Evolutionary conservation across 1,140 invertebrate genomes (phyloP), one percentile per base, ranked within the genome.

Genomic region (Belonocnema kinseyi): DNA sequence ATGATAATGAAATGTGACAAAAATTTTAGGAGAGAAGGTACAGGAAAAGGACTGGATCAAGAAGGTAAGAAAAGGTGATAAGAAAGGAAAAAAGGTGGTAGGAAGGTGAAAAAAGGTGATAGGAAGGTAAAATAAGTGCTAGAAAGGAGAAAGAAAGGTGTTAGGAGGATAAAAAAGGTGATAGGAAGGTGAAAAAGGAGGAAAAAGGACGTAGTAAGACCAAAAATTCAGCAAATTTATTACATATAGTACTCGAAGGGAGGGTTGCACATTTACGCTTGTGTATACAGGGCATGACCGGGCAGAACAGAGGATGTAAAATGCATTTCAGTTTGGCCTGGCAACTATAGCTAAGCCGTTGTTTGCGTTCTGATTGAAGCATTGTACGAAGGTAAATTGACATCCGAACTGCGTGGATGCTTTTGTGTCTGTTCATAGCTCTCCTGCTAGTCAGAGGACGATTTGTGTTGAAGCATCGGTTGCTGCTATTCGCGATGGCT

Each of bases 311-410:
- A 58, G 81, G 72, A 85, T 90, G 85, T 86, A 89, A 88, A 90
- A 87, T 88, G 84, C 83, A 89, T 85, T 83, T 78, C 80, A 81
- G 82, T 84, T 83, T 85, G 80, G 79, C 74, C 78, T 61, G 33
- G 77, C 80, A 78, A 77, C 73, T 77, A 78, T 79, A 79, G 76
- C 70, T 80, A 40, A 71, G 76, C 70, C 82, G 83, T 85, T 90
- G 88, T 90, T 90, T 90, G 87, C 83, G 73, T 88, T 87, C 82
- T 86, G 87, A 90, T 90, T 90, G 87, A 86, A 80, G 87, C 86
- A 89, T 90, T 90, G 88, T 89, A 83, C 76, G 80, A 74, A 83
- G 79, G 82, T 82, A 88, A 88, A 90, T 90, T 89, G 88, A 88
- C 85, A 88, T 88, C 82, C 82, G 83, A 86, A 87, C 82, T 84